Percentiles rank a stretch among this genome's conserved stretches.
Conservation (phyloP, 2,888 invertebrate genomes). For the Hybos culiciformis region DNA sequence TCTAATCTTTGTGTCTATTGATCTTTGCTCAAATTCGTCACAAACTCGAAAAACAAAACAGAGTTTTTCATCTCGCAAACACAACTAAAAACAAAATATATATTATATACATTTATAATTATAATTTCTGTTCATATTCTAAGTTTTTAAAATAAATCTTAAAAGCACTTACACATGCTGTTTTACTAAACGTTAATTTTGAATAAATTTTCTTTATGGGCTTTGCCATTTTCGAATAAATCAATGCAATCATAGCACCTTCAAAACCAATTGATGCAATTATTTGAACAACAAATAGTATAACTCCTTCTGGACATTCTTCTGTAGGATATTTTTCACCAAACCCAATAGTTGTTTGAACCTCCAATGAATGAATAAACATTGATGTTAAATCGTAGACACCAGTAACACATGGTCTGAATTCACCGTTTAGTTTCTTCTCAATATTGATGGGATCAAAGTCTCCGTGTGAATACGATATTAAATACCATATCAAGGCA, state of each 20-base stretch:
- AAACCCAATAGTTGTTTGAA: constrained; percentile 74
- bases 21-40: constrained; percentile 61
- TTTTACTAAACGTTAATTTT: constrained; percentile 69
- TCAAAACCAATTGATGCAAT: constrained; percentile 45
- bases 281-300: constrained; percentile 71
- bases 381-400: constrained; percentile 48
- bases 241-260: constrained; percentile 45
- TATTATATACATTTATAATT: neutral
- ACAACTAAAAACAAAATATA: constrained; percentile 44
- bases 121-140: too few species aligned
- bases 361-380: constrained; percentile 76
- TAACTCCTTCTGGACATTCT: constrained; percentile 72
- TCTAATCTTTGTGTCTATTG: constrained; percentile 64
- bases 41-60: constrained; percentile 70
- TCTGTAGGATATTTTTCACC: constrained; percentile 68
- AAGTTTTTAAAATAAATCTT: too few species aligned
- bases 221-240: constrained; percentile 66
- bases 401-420: constrained; percentile 43
- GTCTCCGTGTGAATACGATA: constrained; percentile 64
- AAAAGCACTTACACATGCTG: constrained; percentile 46
- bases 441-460: constrained; percentile 45
- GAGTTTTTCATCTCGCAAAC: constrained; percentile 61
- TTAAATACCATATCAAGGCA: constrained; percentile 63
- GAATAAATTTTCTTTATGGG: constrained; percentile 63
- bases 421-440: constrained; percentile 32